Percentiles rank a stretch among this genome's conserved stretches.
phyloP scores from a whole-genome alignment of 2,113 vertebrate species.

The Ploceus nigricollis region DNA sequence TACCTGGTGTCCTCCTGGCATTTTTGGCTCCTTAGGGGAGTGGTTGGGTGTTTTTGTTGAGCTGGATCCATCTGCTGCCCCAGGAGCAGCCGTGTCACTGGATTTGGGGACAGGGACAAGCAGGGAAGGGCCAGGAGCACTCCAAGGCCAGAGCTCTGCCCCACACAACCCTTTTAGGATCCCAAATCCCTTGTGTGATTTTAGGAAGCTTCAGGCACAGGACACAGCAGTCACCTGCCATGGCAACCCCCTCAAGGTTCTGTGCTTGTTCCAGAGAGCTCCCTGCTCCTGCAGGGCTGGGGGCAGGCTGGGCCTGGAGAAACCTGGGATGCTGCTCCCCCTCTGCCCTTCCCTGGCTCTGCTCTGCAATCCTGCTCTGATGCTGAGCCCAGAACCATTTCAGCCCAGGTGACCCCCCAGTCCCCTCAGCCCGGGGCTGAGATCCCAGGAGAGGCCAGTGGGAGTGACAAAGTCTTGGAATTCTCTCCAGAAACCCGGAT shows the following conservation, averaged over 20 bases:
- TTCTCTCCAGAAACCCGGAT: fast-evolving
- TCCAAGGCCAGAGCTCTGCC: not conserved
- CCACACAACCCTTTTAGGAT: not conserved
- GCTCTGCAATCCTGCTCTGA: not conserved
- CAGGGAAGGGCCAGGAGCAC: not conserved
- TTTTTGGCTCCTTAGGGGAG: fast-evolving
- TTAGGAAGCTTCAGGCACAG: fast-evolving
- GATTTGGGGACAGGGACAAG: not conserved
- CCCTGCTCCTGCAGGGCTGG: not conserved
- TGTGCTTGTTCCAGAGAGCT: not conserved
- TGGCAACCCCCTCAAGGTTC: fast-evolving
- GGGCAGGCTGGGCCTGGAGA: not conserved
- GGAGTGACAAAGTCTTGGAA: not conserved
- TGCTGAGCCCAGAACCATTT: not conserved
- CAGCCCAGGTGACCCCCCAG: not conserved
- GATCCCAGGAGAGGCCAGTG: not conserved
- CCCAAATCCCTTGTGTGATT: not conserved
- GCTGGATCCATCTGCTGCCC: not conserved
- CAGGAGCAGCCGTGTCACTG: fast-evolving
- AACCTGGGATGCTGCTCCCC: not conserved
- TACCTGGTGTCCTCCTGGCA: not conserved
- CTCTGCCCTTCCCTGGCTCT: not conserved
- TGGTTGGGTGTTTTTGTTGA: not conserved
- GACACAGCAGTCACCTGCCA: not conserved
- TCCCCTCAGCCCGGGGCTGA: not conserved